phyloP scores from a whole-genome alignment of 2,888 invertebrate genomes.

The Oscheius myriophilus region DNA sequence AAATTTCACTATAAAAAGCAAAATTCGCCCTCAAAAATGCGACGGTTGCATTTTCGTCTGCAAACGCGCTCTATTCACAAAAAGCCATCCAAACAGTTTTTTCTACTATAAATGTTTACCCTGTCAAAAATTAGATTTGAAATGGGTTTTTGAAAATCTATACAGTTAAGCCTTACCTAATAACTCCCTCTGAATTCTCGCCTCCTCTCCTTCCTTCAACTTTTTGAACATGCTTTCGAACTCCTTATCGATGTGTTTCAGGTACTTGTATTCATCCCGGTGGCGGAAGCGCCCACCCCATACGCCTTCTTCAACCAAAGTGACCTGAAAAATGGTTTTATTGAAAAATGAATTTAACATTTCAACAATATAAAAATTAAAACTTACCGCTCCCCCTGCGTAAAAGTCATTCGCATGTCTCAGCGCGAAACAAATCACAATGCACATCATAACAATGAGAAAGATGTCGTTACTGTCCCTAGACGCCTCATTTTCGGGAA shows the following conservation, averaged over 20 bases:
- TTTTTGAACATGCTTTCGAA: constrained; percentile 51
- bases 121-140: no score
- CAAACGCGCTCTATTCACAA: no score
- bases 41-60: no score
- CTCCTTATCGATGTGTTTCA: constrained; percentile 44
- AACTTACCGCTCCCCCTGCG: constrained; percentile 48
- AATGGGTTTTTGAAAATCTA: no score
- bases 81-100: no score
- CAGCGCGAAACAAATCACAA: constrained; percentile 48
- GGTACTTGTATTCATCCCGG: constrained; percentile 42
- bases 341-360: background rate
- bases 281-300: constrained; percentile 47
- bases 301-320: constrained; percentile 47
- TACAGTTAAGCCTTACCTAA: no score
- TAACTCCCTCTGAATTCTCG: background rate
- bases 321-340: constrained; percentile 31
- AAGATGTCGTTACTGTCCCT: constrained; percentile 46
- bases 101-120: no score
- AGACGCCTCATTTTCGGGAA: constrained; percentile 37
- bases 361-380: background rate
- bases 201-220: constrained; percentile 27
- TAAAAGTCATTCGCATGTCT: constrained; percentile 56
- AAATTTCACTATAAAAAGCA: no score
- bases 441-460: constrained; percentile 46
- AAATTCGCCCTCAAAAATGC: no score